Evolutionary conservation across 1,140 invertebrate species (phyloP).

Genomic region (Drosophila eugracilis): DNA sequence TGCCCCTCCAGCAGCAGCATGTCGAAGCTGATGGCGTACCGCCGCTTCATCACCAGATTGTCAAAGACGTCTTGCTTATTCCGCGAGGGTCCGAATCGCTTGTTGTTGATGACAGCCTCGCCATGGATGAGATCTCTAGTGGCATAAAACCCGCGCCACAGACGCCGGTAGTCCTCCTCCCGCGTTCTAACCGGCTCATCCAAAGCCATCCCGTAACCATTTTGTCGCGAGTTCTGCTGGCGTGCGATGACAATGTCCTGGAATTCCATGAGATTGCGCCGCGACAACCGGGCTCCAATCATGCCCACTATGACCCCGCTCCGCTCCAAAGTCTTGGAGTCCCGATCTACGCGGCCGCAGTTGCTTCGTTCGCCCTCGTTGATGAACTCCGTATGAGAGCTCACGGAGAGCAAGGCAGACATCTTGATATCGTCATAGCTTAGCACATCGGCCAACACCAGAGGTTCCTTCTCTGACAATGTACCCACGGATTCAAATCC

Average conservation of each 20-base stretch:
- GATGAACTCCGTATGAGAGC: slow-evolving; percentile 88
- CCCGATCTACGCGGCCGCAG: slow-evolving; percentile 84
- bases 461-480: slow-evolving; percentile 45
- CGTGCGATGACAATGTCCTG: slow-evolving; percentile 86
- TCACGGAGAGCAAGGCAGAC: slow-evolving; percentile 87
- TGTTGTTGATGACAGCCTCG: slow-evolving; percentile 42
- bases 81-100: slow-evolving; percentile 52
- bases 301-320: slow-evolving; percentile 83
- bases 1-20: slow-evolving; percentile 69
- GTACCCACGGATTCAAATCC: slow-evolving; percentile 86
- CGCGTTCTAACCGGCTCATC: slow-evolving; percentile 14
- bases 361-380: slow-evolving; percentile 88
- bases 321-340: slow-evolving; percentile 51
- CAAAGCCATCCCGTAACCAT: slow-evolving; percentile 83
- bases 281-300: slow-evolving; percentile 85
- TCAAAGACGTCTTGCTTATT: slow-evolving; percentile 72
- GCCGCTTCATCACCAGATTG: slow-evolving; percentile 77
- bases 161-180: slow-evolving; percentile 54
- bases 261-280: slow-evolving; percentile 86
- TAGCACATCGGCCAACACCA: slow-evolving; percentile 86
- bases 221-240: slow-evolving; percentile 85
- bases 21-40: slow-evolving; percentile 78
- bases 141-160: slow-evolving; percentile 73
- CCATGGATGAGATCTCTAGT: slow-evolving; percentile 49
- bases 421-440: slow-evolving; percentile 83